A percentile compares a stretch with the other conserved stretches of the same genome.
Conservation (phyloP, 2,888 invertebrate genomes). For the Drosophila colorata region DNA sequence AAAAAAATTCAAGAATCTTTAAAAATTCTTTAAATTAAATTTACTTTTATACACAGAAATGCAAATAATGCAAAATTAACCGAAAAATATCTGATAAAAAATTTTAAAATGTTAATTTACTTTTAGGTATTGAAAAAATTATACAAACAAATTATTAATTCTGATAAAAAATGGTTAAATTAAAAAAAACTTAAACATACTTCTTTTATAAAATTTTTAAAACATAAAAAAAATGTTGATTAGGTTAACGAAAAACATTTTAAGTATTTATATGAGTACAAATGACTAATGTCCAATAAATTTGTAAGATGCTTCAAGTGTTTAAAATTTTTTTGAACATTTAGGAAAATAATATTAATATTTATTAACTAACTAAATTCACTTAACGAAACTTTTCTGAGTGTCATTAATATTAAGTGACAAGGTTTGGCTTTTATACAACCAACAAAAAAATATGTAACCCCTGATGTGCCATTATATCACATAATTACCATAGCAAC, state of each 20-base stretch:
- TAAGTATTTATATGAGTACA: too few relatives aligned
- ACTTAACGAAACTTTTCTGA: not conserved
- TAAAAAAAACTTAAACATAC: too few relatives aligned
- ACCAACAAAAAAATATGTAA: slow-evolving; percentile 3
- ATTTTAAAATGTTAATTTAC: too few relatives aligned
- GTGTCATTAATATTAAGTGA: not conserved
- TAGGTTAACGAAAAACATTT: too few relatives aligned
- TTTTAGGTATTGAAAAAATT: too few relatives aligned
- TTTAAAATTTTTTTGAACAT: not conserved
- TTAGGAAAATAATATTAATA: not conserved
- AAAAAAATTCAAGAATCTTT: not conserved
- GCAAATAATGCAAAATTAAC: too few relatives aligned
- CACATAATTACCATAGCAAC: slow-evolving; percentile 34
- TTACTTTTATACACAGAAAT: too few relatives aligned
- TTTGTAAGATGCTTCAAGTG: not conserved
- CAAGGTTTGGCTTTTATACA: not conserved
- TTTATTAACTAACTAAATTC: not conserved
- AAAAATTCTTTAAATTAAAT: not conserved
- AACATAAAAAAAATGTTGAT: too few relatives aligned
- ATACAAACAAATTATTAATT: too few relatives aligned
- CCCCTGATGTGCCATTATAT: slow-evolving; percentile 13
- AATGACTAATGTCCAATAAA: not conserved
- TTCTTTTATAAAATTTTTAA: too few relatives aligned
- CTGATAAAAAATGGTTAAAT: too few relatives aligned
- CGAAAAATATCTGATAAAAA: too few relatives aligned